Base-by-base conservation (phyloP, 2,797 vertebrate species). In the Hippocampus kuda region DNA sequence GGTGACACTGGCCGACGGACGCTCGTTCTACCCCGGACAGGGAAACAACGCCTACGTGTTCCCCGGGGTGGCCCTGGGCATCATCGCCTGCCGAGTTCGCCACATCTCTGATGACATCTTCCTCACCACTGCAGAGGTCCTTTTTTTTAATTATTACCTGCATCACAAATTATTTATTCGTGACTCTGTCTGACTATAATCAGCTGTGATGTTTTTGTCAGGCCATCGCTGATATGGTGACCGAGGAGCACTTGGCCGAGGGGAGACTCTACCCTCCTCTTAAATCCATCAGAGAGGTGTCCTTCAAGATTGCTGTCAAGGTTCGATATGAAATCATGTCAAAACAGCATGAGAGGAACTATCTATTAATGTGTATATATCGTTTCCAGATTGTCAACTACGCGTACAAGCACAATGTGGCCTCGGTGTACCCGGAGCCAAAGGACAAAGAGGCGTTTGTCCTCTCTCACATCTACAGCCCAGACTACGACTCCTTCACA, bases 1-100 rank as follows among this genome's bases (percentile, higher is more conserved):
- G 68, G 96, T 99, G 44, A 95, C 93, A 1, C 90, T 99, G 76
- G 81, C 93, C 27, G 91, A 88, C 0, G 96, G 96, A 49, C 94
- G 93, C 80, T 93, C 90, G 76, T 98, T 99, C 89, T 90, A 90
- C 85, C 97, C 97, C 0, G 97, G 97, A 4, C 97, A 99, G 83
- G 97, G 97, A 70, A 99, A 99, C 91, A 99, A 99, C 0, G 93
- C 97, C 68, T 99, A 99, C 0, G 92, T 99, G 70, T 99, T 99
- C 79, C 97, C 97, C 0, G 96, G 97, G 24, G 94, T 99, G 16
- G 97, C 97, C 2, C 71, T 99, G 82, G 97, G 96, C 0, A 84
- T 98, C 51, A 98, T 94, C 0, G 89, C 94, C 16, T 94, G 95
- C 0, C 90, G 96, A 11, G 89, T 97, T 71, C 93, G 96, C 53